Percentiles rank a stretch among this genome's conserved stretches.
Evolutionary conservation across 2,113 vertebrate species (phyloP).

Genomic region (Carlito syrichta): DNA sequence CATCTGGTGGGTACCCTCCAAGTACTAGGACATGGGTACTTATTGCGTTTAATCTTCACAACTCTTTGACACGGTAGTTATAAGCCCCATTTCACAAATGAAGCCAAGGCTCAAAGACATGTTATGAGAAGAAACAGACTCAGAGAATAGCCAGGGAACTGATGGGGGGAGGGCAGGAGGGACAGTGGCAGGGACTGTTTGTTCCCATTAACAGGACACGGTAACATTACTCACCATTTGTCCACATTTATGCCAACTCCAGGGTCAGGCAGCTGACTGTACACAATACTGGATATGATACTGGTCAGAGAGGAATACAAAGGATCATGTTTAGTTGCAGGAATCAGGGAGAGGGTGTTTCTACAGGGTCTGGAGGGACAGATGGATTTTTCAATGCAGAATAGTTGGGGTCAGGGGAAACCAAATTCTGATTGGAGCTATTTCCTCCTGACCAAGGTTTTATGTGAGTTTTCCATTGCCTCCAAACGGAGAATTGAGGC

Average conservation of each 20-base stretch:
- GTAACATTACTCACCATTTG: not conserved
- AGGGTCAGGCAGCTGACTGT: not conserved
- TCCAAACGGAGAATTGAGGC: not conserved
- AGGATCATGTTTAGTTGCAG: not conserved
- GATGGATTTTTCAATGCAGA: not conserved
- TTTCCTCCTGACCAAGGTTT: not conserved
- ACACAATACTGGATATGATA: too few species aligned
- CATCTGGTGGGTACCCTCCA: too few species aligned
- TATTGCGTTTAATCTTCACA: not conserved
- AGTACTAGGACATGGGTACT: not conserved
- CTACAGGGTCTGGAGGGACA: not conserved
- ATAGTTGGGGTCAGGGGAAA: not conserved
- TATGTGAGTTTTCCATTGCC: not conserved
- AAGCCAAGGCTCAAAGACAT: not conserved
- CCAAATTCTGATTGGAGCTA: not conserved
- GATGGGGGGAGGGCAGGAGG: accelerated
- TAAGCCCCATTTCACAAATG: not conserved
- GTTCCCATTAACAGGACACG: not conserved
- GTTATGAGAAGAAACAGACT: not conserved
- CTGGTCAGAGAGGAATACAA: too few species aligned
- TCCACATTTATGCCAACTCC: not conserved
- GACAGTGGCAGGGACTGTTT: not conserved
- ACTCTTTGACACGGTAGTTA: not conserved
- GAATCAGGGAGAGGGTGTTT: not conserved
- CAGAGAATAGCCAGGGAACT: not conserved